Conservation (phyloP, 2,113 vertebrate genomes). For the Sinocyclocheilus grahami region DNA sequence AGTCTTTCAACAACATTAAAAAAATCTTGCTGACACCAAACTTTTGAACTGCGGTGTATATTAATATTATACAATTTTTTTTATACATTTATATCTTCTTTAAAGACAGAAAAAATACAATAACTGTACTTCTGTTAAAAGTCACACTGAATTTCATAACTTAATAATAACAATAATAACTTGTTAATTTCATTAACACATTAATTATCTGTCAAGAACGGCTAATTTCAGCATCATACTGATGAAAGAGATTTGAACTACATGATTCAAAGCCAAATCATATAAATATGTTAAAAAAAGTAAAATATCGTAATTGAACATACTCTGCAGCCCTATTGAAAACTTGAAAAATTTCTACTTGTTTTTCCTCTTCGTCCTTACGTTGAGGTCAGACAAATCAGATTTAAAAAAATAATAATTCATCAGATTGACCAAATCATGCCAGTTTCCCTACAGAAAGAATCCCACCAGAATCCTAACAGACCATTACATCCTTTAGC, state of each 20-base stretch:
- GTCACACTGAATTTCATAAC: neutral
- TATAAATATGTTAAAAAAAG: neutral
- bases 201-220: neutral
- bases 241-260: neutral
- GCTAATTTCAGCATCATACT: neutral
- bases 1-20: too few species aligned
- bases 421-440: slow-evolving; percentile 21
- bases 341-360: neutral
- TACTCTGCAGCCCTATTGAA: neutral
- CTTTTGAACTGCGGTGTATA: too few species aligned
- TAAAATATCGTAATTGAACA: neutral
- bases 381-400: slow-evolving; percentile 33
- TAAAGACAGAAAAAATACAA: too few species aligned
- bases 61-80: too few species aligned
- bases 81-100: too few species aligned
- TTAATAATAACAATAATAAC: too few species aligned
- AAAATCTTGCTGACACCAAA: too few species aligned
- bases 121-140: neutral
- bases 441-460: slow-evolving; percentile 31
- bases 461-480: slow-evolving; percentile 28
- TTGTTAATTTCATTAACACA: neutral
- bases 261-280: neutral
- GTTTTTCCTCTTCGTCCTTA: slow-evolving; percentile 31
- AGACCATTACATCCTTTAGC: slow-evolving; percentile 36
- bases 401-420: neutral